Percentiles rank a stretch among this genome's conserved stretches.
These are phyloP conservation scores for Gryllus bimaculatus DNA, from an alignment of 1,140 invertebrate genomes.

Conservation along the genomic window DNA sequence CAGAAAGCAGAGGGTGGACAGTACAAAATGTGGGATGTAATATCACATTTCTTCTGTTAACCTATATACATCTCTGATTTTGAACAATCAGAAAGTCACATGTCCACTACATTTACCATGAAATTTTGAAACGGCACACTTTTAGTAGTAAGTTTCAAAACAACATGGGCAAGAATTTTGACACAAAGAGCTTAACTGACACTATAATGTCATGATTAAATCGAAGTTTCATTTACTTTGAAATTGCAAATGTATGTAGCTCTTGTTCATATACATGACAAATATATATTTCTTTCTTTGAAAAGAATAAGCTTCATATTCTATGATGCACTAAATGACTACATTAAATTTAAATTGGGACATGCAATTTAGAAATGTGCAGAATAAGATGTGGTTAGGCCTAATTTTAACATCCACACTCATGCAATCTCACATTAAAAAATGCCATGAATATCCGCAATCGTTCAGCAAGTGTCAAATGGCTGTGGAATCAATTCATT, in stretches of 20 bases:
- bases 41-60: neutral
- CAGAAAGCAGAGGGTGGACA: neutral
- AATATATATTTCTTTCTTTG: neutral
- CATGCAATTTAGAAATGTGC: constrained; percentile 4
- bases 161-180: no score
- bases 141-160: no score
- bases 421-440: neutral
- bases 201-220: no score
- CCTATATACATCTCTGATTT: neutral
- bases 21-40: neutral
- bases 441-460: neutral
- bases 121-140: neutral
- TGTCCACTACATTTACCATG: neutral
- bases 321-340: neutral
- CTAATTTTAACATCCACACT: neutral
- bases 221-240: no score
- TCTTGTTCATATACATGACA: neutral
- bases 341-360: constrained; percentile 2
- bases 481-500: neutral
- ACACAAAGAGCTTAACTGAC: no score
- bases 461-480: neutral
- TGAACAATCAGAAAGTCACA: neutral
- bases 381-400: neutral
- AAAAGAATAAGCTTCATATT: neutral
- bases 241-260: no score